phyloP scores from a whole-genome alignment of 2,888 invertebrate species.

The Cheilosia urbana region DNA sequence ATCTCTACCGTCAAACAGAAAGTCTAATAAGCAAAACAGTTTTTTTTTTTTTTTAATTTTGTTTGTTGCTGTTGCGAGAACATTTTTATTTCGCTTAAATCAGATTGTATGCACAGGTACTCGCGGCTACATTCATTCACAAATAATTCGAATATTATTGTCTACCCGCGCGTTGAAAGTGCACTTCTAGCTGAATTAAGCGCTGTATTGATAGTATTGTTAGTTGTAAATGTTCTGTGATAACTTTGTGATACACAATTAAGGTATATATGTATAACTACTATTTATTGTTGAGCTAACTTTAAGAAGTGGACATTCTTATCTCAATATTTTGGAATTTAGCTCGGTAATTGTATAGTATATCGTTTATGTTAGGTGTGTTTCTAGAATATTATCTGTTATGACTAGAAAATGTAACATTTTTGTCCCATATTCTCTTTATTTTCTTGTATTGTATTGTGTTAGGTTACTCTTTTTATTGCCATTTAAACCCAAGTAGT shows the following conservation, averaged over 20 bases:
- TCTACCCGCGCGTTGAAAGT: background rate
- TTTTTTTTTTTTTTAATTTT: slow-evolving; percentile 25
- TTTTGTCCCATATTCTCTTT: too few relatives aligned
- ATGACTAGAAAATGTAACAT: too few relatives aligned
- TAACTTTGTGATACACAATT: slow-evolving; percentile 58
- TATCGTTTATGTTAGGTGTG: background rate
- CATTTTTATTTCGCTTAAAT: slow-evolving; percentile 33
- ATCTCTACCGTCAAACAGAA: slow-evolving; percentile 56
- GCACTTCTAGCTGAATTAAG: slow-evolving; percentile 13
- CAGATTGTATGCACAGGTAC: background rate
- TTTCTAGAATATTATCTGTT: too few relatives aligned
- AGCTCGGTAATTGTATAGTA: too few relatives aligned
- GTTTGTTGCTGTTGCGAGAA: slow-evolving; percentile 30
- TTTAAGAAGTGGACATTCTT: background rate
- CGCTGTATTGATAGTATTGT: background rate
- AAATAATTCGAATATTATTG: background rate
- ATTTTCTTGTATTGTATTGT: too few relatives aligned
- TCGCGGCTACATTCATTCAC: background rate
- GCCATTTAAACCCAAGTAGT: too few relatives aligned
- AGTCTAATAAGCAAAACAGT: slow-evolving; percentile 20
- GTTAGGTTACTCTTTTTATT: too few relatives aligned
- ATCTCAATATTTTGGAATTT: background rate
- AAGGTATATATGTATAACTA: background rate
- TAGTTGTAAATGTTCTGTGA: slow-evolving; percentile 61
- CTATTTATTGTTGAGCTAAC: slow-evolving; percentile 2